Base-by-base conservation (phyloP, 2,797 vertebrate genomes). In the Oreochromis grahami region DNA sequence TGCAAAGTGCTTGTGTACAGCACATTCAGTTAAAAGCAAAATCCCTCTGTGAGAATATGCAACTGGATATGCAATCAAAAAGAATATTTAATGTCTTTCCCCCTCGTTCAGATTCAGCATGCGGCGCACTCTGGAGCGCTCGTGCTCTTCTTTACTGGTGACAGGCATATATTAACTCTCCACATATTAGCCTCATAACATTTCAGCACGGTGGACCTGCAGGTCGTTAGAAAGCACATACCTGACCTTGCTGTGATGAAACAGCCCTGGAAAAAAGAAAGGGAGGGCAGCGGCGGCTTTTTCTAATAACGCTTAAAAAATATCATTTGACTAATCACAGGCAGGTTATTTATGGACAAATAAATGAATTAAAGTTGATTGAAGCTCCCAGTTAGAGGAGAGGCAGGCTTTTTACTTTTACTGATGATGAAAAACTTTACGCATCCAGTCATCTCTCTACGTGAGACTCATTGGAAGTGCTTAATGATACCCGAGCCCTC, bases 1-100 rank as follows among this genome's bases (percentile, higher is more conserved):
- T 93, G 93, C 91, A 94, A 95, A 95, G 92, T 95, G 94, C 94
- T 93, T 94, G 94, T 95, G 94, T 95, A 95, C 93, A 94, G 94
- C 94, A 95, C 90, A 93, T 93, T 94, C 85, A 83, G 92, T 95
- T 93, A 94, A 95, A 94, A 95, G 94, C 92, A 92, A 86, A 91
- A 92, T 89, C 89, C 93, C 90, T 92, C 80, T 79, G 94, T 93
- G 92, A 92, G 94, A 93, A 90, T 93, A 93, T 95, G 91, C 93
- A 91, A 93, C 87, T 93, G 93, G 92, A 93, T 93, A 91, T 92
- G 91, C 92, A 94, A 96, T 96, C 94, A 96, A 96, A 96, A 93
- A 90, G 95, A 96, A 96, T 96, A 94, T 96, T 94, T 96, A 96
- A 96, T 96, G 92, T 83, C 85, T 86, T 81, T 80, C 80, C 90